phyloP scores from a whole-genome alignment of 2,888 invertebrate species.

The Lucinisca nassula region DNA sequence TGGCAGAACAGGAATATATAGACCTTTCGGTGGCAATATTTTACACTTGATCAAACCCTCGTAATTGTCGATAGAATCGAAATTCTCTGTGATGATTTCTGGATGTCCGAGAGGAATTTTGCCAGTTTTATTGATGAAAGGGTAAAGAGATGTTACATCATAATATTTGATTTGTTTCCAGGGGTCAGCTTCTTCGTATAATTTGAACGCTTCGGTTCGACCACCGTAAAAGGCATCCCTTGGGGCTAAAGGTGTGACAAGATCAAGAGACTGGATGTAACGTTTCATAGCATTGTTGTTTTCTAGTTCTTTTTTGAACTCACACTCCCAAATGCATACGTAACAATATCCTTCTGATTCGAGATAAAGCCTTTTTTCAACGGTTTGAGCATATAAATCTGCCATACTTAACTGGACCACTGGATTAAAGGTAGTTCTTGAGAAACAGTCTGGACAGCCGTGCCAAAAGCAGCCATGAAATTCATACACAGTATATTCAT shows the following conservation, averaged over 20 bases:
- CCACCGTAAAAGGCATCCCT: conserved; percentile 81
- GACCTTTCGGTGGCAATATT: too few relatives aligned
- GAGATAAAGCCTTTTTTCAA: conserved; percentile 1
- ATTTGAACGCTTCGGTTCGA: conserved; percentile 72
- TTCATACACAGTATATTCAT: not conserved
- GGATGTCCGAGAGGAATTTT: conserved; percentile 75
- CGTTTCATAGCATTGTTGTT: conserved; percentile 44
- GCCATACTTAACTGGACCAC: not conserved
- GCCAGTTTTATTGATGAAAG: conserved; percentile 73
- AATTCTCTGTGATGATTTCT: conserved; percentile 73
- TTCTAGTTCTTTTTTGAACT: conserved; percentile 64
- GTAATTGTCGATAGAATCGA: conserved; percentile 66
- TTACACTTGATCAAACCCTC: too few relatives aligned
- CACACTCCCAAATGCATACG: conserved; percentile 62
- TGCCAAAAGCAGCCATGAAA: conserved; percentile 45
- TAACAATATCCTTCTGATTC: conserved; percentile 2
- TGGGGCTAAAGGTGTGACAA: conserved; percentile 67
- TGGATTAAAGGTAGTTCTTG: not conserved
- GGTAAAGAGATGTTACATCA: conserved; percentile 78
- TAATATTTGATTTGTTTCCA: conserved; percentile 73
- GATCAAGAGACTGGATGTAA: conserved; percentile 53
- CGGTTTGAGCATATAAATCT: not conserved
- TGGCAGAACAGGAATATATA: too few relatives aligned
- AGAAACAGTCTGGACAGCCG: conserved; percentile 10
- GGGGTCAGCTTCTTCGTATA: conserved; percentile 64